Percentiles rank a stretch among this genome's conserved stretches.
These are phyloP conservation scores for Phanerotoma sp. DNA, from an alignment of 2,888 invertebrate species.

Conservation along the genomic window DNA sequence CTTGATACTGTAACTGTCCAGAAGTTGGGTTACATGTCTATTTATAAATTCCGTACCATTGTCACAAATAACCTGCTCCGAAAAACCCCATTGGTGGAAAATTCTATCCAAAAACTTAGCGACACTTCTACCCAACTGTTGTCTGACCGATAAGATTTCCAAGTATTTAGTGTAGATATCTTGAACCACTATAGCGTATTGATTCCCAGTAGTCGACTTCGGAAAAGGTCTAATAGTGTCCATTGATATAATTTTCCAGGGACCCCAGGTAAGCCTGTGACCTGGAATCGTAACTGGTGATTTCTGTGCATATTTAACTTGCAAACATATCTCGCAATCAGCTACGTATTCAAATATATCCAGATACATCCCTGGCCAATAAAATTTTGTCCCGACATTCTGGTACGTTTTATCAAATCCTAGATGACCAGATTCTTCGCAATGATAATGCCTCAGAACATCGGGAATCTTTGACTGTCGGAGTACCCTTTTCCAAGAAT, in stretches of 20 bases:
- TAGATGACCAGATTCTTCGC: neutral
- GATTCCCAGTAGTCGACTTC: neutral
- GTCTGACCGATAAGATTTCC: slow-evolving; percentile 2
- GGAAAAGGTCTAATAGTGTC: neutral
- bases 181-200: neutral
- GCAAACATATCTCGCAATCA: slow-evolving; percentile 21
- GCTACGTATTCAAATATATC: slow-evolving; percentile 16
- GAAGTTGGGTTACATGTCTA: slow-evolving; percentile 7
- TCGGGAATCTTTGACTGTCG: too few species aligned
- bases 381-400: too few species aligned
- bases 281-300: neutral
- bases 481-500: too few species aligned
- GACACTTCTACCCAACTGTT: slow-evolving; percentile 6
- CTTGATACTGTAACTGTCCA: neutral
- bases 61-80: slow-evolving; percentile 5
- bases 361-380: slow-evolving; percentile 7
- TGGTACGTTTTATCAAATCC: slow-evolving; percentile 14
- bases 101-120: neutral
- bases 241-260: slow-evolving; percentile 8
- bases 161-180: slow-evolving; percentile 12
- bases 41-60: slow-evolving; percentile 19
- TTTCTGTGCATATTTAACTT: neutral
- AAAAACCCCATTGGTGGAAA: slow-evolving; percentile 5
- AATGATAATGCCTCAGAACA: too few species aligned
- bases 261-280: neutral